These are phyloP conservation scores for Tachysurus vachellii DNA, from an alignment of 2,113 vertebrate genomes.

Conservation along the genomic window DNA sequence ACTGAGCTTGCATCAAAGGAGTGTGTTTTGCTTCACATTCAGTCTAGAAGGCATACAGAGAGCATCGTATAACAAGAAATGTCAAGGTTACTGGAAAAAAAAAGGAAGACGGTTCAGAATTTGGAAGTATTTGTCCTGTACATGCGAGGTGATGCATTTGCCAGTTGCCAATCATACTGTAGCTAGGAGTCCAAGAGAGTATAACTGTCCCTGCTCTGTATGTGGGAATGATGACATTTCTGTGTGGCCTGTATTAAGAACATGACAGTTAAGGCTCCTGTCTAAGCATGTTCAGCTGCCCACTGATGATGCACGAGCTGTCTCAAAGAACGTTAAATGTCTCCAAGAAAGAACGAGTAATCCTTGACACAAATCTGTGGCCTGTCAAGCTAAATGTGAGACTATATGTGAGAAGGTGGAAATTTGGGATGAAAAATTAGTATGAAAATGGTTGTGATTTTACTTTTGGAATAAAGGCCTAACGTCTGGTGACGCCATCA, in stretches of 20 bases:
- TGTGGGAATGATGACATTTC: neutral
- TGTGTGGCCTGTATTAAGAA: neutral
- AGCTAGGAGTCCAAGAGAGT: neutral
- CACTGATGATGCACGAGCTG: neutral
- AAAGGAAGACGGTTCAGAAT: neutral
- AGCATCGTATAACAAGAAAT: constrained; percentile 9
- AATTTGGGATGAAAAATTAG: neutral
- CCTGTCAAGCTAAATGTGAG: neutral
- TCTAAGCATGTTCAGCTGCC: neutral
- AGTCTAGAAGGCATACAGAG: constrained; percentile 7
- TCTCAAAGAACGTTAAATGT: neutral
- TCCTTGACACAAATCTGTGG: neutral
- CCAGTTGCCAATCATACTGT: constrained; percentile 1
- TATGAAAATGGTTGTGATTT: neutral
- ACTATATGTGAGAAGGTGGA: neutral
- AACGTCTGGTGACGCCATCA: neutral
- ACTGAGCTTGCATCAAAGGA: constrained; percentile 44
- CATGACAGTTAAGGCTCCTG: neutral
- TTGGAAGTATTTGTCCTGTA: neutral
- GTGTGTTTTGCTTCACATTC: constrained; percentile 40
- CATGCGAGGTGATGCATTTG: neutral
- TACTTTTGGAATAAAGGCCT: neutral
- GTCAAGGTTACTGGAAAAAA: neutral
- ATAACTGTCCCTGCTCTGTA: neutral
- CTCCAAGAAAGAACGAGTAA: neutral